Percentiles rank a stretch among this genome's conserved stretches.
Evolutionary conservation across 2,797 vertebrate genomes (phyloP).

Genomic region (Aulostomus chinensis): DNA sequence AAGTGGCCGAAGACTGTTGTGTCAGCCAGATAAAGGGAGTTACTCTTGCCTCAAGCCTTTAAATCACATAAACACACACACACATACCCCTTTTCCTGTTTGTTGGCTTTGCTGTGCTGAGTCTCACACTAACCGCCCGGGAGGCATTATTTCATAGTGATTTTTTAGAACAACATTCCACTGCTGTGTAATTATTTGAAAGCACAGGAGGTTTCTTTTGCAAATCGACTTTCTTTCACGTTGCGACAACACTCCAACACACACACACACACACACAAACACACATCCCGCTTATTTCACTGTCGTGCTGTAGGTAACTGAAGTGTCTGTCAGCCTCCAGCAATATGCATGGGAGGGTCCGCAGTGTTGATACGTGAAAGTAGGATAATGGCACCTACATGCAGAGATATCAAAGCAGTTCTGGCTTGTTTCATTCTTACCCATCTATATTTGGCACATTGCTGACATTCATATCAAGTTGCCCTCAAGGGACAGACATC

Average conservation of each 20-base stretch:
- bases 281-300: constrained; percentile 45
- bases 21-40: constrained; percentile 26
- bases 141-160: constrained; percentile 54
- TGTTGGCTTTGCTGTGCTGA: constrained; percentile 14
- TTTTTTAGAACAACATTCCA: constrained; percentile 70
- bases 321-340: constrained; percentile 51
- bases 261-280: constrained; percentile 15
- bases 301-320: constrained; percentile 60
- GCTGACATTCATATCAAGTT: constrained; percentile 23
- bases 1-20: constrained; percentile 24
- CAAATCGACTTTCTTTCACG: constrained; percentile 43
- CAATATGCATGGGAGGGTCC: constrained; percentile 26
- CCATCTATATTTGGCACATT: constrained; percentile 16
- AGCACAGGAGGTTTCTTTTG: constrained; percentile 60
- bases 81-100: constrained; percentile 17
- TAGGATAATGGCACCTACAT: constrained; percentile 42
- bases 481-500: constrained; percentile 28
- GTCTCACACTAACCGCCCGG: constrained; percentile 45
- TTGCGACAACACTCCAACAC: background rate
- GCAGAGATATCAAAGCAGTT: constrained; percentile 27
- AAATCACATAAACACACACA: constrained; percentile 5
- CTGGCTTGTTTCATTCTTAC: constrained; percentile 17
- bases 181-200: constrained; percentile 69
- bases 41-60: constrained; percentile 7
- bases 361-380: constrained; percentile 59